A percentile compares a stretch with the other conserved stretches of the same genome.
Evolutionary conservation across 2,113 vertebrate genomes (phyloP).

Genomic region (Cathartes aura): DNA sequence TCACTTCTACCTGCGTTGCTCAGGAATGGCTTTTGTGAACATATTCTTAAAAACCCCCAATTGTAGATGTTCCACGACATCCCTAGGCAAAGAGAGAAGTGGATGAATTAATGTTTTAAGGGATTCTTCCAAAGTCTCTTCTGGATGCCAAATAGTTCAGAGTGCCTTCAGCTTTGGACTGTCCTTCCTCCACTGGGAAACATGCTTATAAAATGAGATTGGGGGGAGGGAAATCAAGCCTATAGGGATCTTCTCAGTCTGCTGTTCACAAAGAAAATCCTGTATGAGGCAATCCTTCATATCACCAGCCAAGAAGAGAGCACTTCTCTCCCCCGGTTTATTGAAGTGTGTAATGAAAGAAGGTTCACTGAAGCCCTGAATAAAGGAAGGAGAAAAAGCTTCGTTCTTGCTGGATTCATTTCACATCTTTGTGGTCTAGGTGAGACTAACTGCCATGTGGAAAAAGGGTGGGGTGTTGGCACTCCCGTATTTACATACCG

Average conservation of each 20-base stretch:
- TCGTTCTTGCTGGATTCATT: neutral
- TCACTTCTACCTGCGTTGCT: neutral
- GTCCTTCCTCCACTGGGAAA: neutral
- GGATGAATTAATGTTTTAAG: neutral
- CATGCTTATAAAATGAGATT: neutral
- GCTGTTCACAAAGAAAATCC: constrained; percentile 1
- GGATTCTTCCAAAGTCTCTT: neutral
- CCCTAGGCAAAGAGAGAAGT: neutral
- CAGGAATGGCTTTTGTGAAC: neutral
- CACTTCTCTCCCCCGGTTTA: neutral
- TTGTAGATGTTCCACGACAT: neutral
- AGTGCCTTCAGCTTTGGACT: neutral
- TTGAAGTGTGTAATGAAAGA: neutral
- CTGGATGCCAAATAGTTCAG: neutral
- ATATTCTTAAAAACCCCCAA: neutral
- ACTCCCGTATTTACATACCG: constrained; percentile 52
- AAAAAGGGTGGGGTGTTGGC: constrained; percentile 41
- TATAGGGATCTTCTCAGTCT: neutral
- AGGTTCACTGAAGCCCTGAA: neutral
- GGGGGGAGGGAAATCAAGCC: neutral
- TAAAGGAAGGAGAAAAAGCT: neutral
- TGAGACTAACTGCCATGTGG: constrained; percentile 5
- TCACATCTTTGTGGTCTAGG: neutral
- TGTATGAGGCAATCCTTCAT: neutral
- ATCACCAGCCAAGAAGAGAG: neutral